Percentiles rank a stretch among this genome's conserved stretches.
phyloP scores from a whole-genome alignment of 2,113 vertebrate species.

The Crotalus horridus region DNA sequence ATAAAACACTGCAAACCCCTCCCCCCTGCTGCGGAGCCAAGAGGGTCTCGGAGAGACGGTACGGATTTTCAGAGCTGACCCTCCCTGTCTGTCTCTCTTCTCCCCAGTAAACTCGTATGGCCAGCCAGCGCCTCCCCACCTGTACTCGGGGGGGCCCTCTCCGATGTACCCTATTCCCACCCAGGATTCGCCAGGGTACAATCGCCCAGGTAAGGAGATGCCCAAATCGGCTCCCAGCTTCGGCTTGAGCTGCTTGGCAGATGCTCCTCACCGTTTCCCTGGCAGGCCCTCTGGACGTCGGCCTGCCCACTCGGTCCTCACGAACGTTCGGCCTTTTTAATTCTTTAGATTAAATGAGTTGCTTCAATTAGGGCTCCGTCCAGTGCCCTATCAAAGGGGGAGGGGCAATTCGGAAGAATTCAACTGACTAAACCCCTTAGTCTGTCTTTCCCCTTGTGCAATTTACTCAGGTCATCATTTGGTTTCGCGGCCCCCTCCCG shows the following conservation, averaged over 20 bases:
- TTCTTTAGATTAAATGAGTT: background rate
- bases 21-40: no score
- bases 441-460: background rate
- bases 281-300: background rate
- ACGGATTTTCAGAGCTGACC: background rate
- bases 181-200: conserved; percentile 77
- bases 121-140: conserved; percentile 74
- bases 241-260: background rate
- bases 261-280: background rate
- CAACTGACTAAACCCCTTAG: conserved; percentile 10
- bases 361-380: background rate
- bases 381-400: background rate
- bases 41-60: no score
- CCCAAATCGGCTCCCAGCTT: background rate
- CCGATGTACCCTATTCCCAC: conserved; percentile 75
- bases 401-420: background rate
- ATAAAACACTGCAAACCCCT: background rate
- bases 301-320: background rate
- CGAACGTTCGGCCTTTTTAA: accelerated
- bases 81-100: conserved; percentile 11
- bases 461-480: conserved; percentile 68
- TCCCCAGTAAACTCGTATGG: conserved; percentile 77
- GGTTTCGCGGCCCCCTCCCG: conserved; percentile 74
- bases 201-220: conserved; percentile 69
- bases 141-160: conserved; percentile 75